Evolutionary conservation across 2,113 vertebrate genomes (phyloP), one percentile per base, ranked within the genome.

Genomic region (Vulpes vulpes): DNA sequence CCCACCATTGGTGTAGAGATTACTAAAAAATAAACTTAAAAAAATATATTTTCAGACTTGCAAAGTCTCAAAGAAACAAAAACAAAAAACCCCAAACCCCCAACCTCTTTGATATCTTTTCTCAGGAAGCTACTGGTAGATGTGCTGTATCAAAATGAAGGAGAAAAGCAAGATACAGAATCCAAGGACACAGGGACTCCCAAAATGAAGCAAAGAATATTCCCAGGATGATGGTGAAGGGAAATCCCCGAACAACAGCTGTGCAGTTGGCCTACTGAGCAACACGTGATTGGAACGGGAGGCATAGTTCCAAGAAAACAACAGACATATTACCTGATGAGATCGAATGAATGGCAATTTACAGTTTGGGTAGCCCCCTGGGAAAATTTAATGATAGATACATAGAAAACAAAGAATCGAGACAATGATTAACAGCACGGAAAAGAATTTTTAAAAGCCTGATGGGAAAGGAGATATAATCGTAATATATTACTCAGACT

Each of bases 131-230:
- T 90, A 60, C 88, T 49, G 43, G 79, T 95, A 35, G 27, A 89
- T 71, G 4, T 71, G 38, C 22, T 94, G 30, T 91, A 73, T 22
- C 38, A 64, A 93, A 93, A 67, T 14, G 17, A 94, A 67, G 43
- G 43, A 86, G 60, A 83, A 95, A 95, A 97, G 91, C 57, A 89
- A 82, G 30, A 93, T 27, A 78, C n/a, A 55, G 78, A 71, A 93
- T 82, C 23, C 38, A 93, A 51, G 65, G 49, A 74, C 57, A 43
- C 59, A 90, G 38, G 67, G 51, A 92, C 49, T 88, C 71, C 59
- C 55, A 67, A 53, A 97, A 73, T 80, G 73, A 92, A 94, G 51
- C n/a, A 71, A 89, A 67, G 84, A 83, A 91, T 81, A 95, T 88
- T 96, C 62, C 89, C 94, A 89, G 89, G 43, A 59, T 32, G n/a